Evolutionary conservation across 2,113 vertebrate genomes (phyloP), one percentile per base, ranked within the genome.

Genomic region (Sylvilagus bachmani): DNA sequence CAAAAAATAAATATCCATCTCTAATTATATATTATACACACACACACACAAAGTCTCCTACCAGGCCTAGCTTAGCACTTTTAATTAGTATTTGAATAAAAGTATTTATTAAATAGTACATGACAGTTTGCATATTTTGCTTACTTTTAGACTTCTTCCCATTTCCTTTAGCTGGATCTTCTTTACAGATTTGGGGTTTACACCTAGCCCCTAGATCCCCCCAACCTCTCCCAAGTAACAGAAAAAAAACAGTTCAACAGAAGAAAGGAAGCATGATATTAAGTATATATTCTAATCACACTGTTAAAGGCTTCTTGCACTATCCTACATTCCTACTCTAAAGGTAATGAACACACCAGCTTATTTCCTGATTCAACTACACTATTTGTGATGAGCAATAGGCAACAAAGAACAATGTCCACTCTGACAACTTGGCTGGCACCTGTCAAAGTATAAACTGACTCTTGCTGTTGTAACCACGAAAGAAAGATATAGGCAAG

Each of bases 31-130:
- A 44, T 44, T 44, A 83, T 77, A 69, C 62, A 13, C 61, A n/a
- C 31, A 61, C 33, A 74, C 81, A 93, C 38, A 10, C 22, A 81
- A 33, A 90, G 36, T 82, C 55, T 12, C n/a, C 71, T 81, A 25
- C 1, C 82, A 87, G 31, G 51, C 31, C 90, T 90, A 19, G 44
- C n/a, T 74, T 74, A 77, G 49, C 24, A 64, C 9, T 87, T 69
- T 44, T 62, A 94, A 53, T 74, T 90, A 73, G 19, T 58, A 69
- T 93, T 80, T 88, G 51, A 87, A 93, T 17, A 89, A 84, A 86
- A 88, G 12, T 86, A 86, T 74, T 70, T 66, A 64, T 75, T 75
- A 92, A 75, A 17, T 75, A 64, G 24, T 71, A 49, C 64, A 51
- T 74, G 1, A 21, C 33, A 31, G 86, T 29, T 10, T 74, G 21